These are phyloP conservation scores for Scaptomyza montana DNA, from an alignment of 1,140 invertebrate species.

Conservation along the genomic window DNA sequence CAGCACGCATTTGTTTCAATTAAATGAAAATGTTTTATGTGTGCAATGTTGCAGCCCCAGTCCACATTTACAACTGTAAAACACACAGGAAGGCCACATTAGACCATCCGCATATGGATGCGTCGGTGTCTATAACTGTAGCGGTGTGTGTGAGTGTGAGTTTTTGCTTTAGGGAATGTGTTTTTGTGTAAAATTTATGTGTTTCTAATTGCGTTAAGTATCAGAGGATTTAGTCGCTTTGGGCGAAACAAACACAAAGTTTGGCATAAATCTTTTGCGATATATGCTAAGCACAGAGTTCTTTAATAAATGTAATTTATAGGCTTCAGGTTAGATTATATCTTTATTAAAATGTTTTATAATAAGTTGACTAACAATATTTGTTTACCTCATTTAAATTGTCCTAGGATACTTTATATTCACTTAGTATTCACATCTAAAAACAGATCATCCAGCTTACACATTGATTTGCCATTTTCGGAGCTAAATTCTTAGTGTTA, in stretches of 20 bases:
- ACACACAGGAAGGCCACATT: slow-evolving; percentile 49
- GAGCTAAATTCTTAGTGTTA: slow-evolving; percentile 15
- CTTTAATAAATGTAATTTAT: neutral
- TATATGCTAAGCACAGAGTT: neutral
- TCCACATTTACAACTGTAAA: slow-evolving; percentile 46
- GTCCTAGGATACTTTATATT: neutral
- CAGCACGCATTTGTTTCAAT: slow-evolving; percentile 81
- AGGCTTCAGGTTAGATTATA: neutral
- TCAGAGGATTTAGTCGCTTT: neutral
- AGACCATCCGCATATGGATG: slow-evolving; percentile 10
- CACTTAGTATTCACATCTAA: too few species aligned
- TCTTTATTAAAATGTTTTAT: neutral
- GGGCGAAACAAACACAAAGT: neutral
- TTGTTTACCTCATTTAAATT: too few species aligned
- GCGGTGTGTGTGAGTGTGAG: neutral
- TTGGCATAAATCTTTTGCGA: neutral
- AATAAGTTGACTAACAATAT: too few species aligned
- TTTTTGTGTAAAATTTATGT: slow-evolving; percentile 25
- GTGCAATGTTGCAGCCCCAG: slow-evolving; percentile 11
- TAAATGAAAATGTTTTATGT: slow-evolving; percentile 78
- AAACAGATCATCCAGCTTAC: neutral
- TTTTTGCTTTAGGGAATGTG: neutral
- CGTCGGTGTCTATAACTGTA: neutral
- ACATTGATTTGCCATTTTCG: neutral
- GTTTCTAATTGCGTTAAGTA: slow-evolving; percentile 37